Base-by-base conservation (phyloP, 2,113 vertebrate species). In the Clarias gariepinus region DNA sequence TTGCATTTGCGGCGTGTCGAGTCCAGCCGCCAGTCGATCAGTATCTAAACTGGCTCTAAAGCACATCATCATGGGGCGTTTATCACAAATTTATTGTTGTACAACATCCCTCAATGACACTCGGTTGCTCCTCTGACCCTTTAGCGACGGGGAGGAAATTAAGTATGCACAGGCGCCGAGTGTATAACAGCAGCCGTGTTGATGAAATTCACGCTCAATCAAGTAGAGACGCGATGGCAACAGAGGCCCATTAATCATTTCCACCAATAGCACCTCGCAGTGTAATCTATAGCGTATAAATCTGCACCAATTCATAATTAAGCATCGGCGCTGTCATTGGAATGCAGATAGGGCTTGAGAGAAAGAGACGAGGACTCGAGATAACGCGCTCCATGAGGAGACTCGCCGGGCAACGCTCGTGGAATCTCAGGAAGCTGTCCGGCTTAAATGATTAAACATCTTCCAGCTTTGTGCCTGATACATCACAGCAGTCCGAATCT, bases 281-380 rank as follows among this genome's bases (percentile, higher is more conserved):
- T 18, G 19, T 87, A 85, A 85, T 86, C 84, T 68, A 84, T 86
- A 88, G 76, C 76, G 30, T 47, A 80, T 77, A 71, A 88, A 88
- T 83, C 82, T 81, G 52, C 83, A 90, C 78, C 85, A 84, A 81
- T 88, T 88, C 77, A 86, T 90, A 86, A 90, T 90, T 90, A 90
- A 84, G 83, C 36, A 66, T 80, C 55, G 66, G 53, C 52, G 68
- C 81, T 82, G 85, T 84, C 85, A 63, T 60, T n/a, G 7, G 52
- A 84, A 87, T 84, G 63, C 81, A 87, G 86, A 82, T 64, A 84
- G 85, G 73, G 53, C 23, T 47, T 64, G 57, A 30, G 47, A 83
- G 80, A 80, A 84, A 60, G 82, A 84, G 61, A 79, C 78, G 82
- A 73, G 86, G 84, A 81, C 55, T 30, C 5, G 25, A 76, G 82